A percentile compares a stretch with the other conserved stretches of the same genome.
These are phyloP conservation scores for Carassius gibelio DNA, from an alignment of 2,113 vertebrate genomes.

Conservation along the genomic window DNA sequence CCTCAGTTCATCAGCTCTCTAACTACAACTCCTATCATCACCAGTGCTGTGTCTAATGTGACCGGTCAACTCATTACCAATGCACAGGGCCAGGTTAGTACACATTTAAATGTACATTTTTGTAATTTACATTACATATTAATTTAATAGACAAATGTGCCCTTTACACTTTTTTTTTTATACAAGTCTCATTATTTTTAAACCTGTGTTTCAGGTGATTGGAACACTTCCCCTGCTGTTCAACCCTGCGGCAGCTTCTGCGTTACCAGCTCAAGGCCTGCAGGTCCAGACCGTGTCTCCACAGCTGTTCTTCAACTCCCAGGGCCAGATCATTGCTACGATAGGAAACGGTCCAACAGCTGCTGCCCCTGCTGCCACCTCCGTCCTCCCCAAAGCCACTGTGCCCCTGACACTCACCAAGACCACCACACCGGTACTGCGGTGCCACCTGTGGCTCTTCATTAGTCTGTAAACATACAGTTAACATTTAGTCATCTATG, in stretches of 20 bases:
- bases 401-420: slow-evolving; percentile 77
- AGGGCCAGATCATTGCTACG: slow-evolving; percentile 93
- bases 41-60: slow-evolving; percentile 84
- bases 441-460: neutral
- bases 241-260: slow-evolving; percentile 76
- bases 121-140: neutral
- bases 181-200: neutral
- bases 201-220: slow-evolving; percentile 78
- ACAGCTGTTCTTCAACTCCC: slow-evolving; percentile 89
- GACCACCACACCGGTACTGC: slow-evolving; percentile 70
- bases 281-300: slow-evolving; percentile 90
- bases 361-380: slow-evolving; percentile 53
- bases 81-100: slow-evolving; percentile 90
- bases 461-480: neutral
- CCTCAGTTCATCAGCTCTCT: slow-evolving; percentile 91
- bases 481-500: neutral
- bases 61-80: slow-evolving; percentile 92
- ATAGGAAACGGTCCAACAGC: slow-evolving; percentile 77
- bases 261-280: slow-evolving; percentile 82
- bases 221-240: slow-evolving; percentile 89
- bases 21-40: slow-evolving; percentile 85
- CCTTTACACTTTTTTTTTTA: neutral
- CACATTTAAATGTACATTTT: neutral
- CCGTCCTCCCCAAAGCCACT: slow-evolving; percentile 78
- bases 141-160: neutral